These are phyloP conservation scores for Notarius lentiginosus DNA, from an alignment of 2,113 vertebrate species.

Conservation along the genomic window DNA sequence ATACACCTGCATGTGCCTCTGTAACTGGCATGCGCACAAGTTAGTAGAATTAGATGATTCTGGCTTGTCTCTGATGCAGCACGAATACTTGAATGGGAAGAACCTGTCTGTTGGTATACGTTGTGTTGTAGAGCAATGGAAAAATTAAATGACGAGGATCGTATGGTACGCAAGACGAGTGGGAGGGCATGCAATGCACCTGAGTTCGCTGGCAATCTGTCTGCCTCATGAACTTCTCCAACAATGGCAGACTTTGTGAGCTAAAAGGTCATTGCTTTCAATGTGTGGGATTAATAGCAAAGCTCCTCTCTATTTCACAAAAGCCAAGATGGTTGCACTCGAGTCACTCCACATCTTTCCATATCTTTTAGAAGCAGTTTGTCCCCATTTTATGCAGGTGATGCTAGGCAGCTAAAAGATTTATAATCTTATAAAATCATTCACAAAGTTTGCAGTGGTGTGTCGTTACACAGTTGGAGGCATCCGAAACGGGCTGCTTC, in stretches of 20 bases:
- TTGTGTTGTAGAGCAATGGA: background rate
- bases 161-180: too few relatives aligned
- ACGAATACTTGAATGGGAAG: background rate
- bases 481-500: background rate
- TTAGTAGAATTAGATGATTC: background rate
- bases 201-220: background rate
- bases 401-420: background rate
- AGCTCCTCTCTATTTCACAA: conserved; percentile 48
- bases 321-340: conserved; percentile 42
- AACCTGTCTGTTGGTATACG: background rate
- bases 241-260: conserved; percentile 66
- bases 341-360: conserved; percentile 10
- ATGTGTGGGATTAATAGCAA: conserved; percentile 61
- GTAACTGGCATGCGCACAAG: background rate
- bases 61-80: background rate
- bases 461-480: conserved; percentile 11
- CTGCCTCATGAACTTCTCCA: conserved; percentile 31
- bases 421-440: background rate
- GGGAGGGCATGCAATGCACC: background rate
- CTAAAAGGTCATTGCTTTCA: conserved; percentile 52
- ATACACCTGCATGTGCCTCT: background rate
- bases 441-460: background rate
- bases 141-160: background rate
- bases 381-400: conserved; percentile 11
- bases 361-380: conserved; percentile 9